Evolutionary conservation across 2,797 vertebrate species (phyloP), one percentile per base, ranked within the genome.

Genomic region (Staurois parvus): DNA sequence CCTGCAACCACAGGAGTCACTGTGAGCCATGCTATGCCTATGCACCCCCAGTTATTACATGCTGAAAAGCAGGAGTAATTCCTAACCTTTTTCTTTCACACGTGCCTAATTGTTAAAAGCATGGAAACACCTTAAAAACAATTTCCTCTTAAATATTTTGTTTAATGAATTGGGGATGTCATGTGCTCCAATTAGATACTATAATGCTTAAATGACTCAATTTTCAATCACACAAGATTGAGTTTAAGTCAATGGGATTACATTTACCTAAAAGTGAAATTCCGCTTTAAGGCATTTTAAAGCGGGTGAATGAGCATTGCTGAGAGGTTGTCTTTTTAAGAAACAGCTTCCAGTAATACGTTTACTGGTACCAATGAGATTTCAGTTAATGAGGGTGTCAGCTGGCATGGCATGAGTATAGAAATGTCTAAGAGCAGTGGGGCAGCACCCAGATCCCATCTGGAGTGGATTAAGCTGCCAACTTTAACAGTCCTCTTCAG

Each of bases 401-500:
- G 4, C 52, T 78, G 80, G 85, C 30, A 42, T 34, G 67, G 79
- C 30, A 42, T 34, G 67, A 74, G 68, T 78, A 67, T 78, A 86
- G 40, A 15, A 28, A 30, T 45, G 30, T 6, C 12, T 52, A 68
- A 69, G 68, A 82, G 26, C 45, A 32, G 52, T 83, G 75, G 85
- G 59, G 69, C 66, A 67, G 62, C 80, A 79, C 75, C 85, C 75
- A 67, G 69, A 26, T 56, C 30, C 85, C 85, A 87, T 87, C 80
- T 87, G 85, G 74, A 78, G 32, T 15, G 56, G 59, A 45, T 68
- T 40, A 83, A 40, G 68, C 37, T 87, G 80, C 85, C 85, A 83
- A 78, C 52, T 69, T n/a, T 24, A 34, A 32, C 12, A 45, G 62
- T 81, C 79, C 66, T 78, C 73, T 85, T 56, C 74, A 82, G 34